phyloP scores from a whole-genome alignment of 53 echinoderm and acorn worm species.

The Luidia sarsii region DNA sequence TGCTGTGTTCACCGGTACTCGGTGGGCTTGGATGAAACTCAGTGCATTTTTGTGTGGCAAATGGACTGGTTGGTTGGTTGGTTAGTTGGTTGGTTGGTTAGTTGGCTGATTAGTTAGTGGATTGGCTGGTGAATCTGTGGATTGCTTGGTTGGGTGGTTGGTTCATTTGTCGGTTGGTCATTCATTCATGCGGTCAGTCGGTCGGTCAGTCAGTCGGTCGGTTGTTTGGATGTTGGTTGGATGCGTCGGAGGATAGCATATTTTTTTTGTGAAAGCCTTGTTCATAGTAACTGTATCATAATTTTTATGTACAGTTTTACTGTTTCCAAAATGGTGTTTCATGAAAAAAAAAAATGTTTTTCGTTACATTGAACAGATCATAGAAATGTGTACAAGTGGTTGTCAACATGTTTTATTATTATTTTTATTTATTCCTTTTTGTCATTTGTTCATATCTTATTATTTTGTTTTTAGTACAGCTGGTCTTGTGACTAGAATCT shows the following conservation, averaged over 20 bases:
- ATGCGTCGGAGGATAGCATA: too few species aligned
- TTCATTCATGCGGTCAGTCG: too few species aligned
- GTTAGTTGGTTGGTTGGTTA: too few species aligned
- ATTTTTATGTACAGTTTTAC: constrained; percentile 11
- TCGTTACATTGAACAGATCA: constrained; percentile 20
- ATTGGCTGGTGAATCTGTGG: not conserved
- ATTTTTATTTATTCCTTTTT: not conserved
- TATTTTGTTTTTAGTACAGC: not conserved
- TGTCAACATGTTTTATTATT: not conserved
- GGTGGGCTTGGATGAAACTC: not conserved
- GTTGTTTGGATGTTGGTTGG: too few species aligned
- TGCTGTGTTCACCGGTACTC: constrained; percentile 38
- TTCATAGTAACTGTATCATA: constrained; percentile 47
- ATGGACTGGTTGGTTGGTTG: too few species aligned
- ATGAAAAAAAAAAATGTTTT: constrained; percentile 19
- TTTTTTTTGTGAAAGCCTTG: constrained; percentile 35
- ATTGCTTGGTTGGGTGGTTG: not conserved
- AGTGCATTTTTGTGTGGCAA: not conserved
- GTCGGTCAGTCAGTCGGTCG: too few species aligned
- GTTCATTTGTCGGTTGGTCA: too few species aligned
- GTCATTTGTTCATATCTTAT: not conserved
- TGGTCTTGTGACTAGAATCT: constrained; percentile 9
- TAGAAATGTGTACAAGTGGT: constrained; percentile 30
- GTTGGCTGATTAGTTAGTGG: too few species aligned
- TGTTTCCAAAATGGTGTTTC: constrained; percentile 10